phyloP scores from a whole-genome alignment of 2,113 vertebrate species.

The Hemicordylus capensis region DNA sequence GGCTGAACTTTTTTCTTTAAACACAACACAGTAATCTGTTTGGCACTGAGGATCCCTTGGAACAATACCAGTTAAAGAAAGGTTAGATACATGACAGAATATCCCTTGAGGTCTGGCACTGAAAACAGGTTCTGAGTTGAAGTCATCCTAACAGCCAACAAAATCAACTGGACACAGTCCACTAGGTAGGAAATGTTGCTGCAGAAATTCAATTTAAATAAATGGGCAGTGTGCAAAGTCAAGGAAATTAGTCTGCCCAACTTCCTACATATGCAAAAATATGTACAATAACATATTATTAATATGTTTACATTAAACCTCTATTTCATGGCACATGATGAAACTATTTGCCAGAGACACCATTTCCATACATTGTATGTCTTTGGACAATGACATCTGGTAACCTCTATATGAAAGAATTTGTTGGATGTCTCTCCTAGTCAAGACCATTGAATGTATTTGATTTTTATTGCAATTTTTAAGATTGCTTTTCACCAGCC shows the following conservation, averaged over 20 bases:
- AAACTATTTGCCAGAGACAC: not conserved
- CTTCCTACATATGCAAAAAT: not conserved
- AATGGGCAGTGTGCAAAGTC: not conserved
- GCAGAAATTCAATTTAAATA: not conserved
- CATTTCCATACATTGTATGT: not conserved
- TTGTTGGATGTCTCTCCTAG: not conserved
- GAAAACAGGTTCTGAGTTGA: not conserved
- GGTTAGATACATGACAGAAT: not conserved
- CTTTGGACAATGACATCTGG: not conserved
- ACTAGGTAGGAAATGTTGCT: not conserved
- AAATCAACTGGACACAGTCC: not conserved
- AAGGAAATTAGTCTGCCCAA: not conserved
- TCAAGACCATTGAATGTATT: not conserved
- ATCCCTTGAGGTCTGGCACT: not conserved
- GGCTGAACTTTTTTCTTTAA: not conserved
- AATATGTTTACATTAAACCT: not conserved
- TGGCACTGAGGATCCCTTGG: not conserved
- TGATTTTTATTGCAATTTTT: conserved; percentile 1
- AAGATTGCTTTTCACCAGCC: not conserved
- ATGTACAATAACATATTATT: not conserved
- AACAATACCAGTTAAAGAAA: not conserved
- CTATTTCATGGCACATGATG: not conserved
- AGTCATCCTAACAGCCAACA: not conserved
- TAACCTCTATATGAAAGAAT: not conserved
- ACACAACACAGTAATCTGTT: not conserved